Base-by-base conservation (phyloP, 2,888 invertebrate species). In the Caenorhabditis wallacei region DNA sequence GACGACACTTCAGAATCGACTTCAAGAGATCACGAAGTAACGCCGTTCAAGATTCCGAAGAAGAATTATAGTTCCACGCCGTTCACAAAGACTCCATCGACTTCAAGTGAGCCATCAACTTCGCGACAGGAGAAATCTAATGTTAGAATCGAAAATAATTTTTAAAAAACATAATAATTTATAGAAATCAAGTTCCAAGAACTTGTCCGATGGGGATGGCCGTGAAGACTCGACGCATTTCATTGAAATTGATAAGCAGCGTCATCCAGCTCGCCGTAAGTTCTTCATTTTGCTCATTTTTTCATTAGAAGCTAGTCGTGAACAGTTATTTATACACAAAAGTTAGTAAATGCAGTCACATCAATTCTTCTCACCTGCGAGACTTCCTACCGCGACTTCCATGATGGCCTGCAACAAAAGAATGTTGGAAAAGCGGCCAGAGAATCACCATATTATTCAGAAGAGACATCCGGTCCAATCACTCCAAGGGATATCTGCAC, bases 181-280 rank as follows among this genome's bases (percentile, higher is more conserved):
- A 24, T 43, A 54, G 48, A 57, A 59, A 10, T 51, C 71, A 1
- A 51, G 13, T 16, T 20, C 24, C 10, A 26, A 20, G 13, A 35
- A 43, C 1, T 24, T 43, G 18, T 51, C 26, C 13, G 24, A 59
- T 2, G 66, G 75, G 18, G 75, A 75, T 0, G 64, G 46, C 8
- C 57, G 57, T 1, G 26, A 57, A n/a, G 59, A 68, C n/a, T 7
- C 57, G 3, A 75, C 75, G 0, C 75, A 46, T 40, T 75, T 75
- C 51, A 8, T 75, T 13, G 16, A 0, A 2, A 35, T 57, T 18
- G 24, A 30, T 5, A 20, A 30, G 30, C 30, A 30, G 8, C 30
- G 26, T 2, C 75, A 75, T 18, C 8, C 66, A n/a, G 75, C 68
- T 2, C 57, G 66, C 2, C n/a, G 75, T 75, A 37, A 75, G 75